Conservation (phyloP, 2,888 invertebrate genomes). For the Tipula helvola region DNA sequence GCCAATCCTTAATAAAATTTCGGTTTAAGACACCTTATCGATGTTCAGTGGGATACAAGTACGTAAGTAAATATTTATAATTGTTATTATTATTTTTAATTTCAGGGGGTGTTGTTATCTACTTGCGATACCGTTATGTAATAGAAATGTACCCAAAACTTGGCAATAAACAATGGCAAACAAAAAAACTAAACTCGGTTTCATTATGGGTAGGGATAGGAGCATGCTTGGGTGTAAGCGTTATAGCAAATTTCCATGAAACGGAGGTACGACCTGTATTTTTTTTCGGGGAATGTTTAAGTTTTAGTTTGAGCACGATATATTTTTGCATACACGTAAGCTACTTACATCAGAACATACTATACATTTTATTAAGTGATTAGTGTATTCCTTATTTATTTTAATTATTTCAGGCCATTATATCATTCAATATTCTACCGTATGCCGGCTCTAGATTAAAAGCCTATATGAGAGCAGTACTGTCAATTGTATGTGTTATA, state of each 20-base stretch:
- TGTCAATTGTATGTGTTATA: slow-evolving; percentile 41
- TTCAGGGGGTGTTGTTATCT: slow-evolving; percentile 51
- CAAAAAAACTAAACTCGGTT: slow-evolving; percentile 42
- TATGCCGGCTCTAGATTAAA: slow-evolving; percentile 38
- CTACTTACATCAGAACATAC: slow-evolving; percentile 8
- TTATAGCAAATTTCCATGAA: slow-evolving; percentile 63
- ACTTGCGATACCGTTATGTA: slow-evolving; percentile 55
- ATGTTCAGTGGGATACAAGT: too few species aligned
- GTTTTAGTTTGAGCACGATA: slow-evolving; percentile 64
- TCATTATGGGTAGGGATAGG: slow-evolving; percentile 46
- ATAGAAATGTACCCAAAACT: slow-evolving; percentile 36
- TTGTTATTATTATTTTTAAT: slow-evolving; percentile 12
- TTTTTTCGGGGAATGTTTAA: slow-evolving; percentile 52
- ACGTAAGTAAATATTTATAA: too few species aligned
- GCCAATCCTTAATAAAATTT: too few species aligned
- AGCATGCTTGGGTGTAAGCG: slow-evolving; percentile 50
- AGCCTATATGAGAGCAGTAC: slow-evolving; percentile 39
- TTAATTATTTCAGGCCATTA: slow-evolving; percentile 31
- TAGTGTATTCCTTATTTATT: not conserved
- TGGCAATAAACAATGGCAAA: slow-evolving; percentile 29
- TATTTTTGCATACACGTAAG: slow-evolving; percentile 69
- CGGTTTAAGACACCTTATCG: too few species aligned
- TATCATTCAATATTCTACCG: slow-evolving; percentile 45
- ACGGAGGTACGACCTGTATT: slow-evolving; percentile 54
- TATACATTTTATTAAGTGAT: not conserved